Conservation (phyloP, 2,113 vertebrate species). For the Gallinago media region DNA sequence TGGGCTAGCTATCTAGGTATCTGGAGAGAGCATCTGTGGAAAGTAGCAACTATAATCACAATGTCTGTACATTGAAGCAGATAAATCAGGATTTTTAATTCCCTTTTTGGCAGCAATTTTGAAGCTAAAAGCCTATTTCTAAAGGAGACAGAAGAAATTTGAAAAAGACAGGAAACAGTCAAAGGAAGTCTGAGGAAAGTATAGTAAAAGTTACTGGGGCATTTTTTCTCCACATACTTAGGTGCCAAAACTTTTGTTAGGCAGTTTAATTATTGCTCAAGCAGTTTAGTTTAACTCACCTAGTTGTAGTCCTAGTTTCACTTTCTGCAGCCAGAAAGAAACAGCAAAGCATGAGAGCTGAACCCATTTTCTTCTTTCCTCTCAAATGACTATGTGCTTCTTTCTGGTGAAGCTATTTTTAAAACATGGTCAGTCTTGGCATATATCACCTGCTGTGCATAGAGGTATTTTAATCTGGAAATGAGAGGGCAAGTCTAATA, state of each 20-base stretch:
- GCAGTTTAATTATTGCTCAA: slow-evolving; percentile 5
- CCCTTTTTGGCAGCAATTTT: slow-evolving; percentile 47
- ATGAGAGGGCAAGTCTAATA: background rate
- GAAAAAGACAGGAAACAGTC: slow-evolving; percentile 12
- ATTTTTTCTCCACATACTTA: background rate
- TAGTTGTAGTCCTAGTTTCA: slow-evolving; percentile 26
- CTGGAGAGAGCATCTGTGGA: background rate
- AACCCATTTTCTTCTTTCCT: background rate
- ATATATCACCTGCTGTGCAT: background rate
- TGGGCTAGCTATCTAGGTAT: background rate
- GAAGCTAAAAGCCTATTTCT: slow-evolving; percentile 18
- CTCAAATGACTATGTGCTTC: background rate
- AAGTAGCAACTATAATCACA: background rate
- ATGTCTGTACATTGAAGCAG: background rate
- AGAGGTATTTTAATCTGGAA: background rate
- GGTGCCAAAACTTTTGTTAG: background rate
- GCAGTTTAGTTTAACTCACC: slow-evolving; percentile 11
- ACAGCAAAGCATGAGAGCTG: background rate
- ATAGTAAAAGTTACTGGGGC: background rate
- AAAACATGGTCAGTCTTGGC: background rate
- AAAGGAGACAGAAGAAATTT: slow-evolving; percentile 20
- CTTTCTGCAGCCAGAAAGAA: slow-evolving; percentile 46
- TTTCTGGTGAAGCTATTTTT: background rate
- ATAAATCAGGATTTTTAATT: slow-evolving; percentile 42
- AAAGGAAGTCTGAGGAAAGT: background rate